Percentiles rank a stretch among this genome's conserved stretches.
Evolutionary conservation across 2,888 invertebrate genomes (phyloP).

Genomic region (Eurytoma californica): DNA sequence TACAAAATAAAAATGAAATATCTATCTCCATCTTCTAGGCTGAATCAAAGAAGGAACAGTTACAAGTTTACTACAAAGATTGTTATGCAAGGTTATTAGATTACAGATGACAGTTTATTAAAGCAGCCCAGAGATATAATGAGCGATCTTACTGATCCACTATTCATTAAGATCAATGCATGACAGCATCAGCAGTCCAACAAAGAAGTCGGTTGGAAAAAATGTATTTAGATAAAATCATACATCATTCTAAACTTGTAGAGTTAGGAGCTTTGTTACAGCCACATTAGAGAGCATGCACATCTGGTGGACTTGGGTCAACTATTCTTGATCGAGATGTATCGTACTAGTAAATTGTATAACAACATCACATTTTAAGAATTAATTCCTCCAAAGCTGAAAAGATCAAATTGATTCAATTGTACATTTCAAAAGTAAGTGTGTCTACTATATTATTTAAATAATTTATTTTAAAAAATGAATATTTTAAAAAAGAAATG

Average conservation of each 20-base stretch:
- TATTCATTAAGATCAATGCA: slow-evolving; percentile 94
- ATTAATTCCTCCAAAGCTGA: slow-evolving; percentile 96
- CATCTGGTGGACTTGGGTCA: slow-evolving; percentile 84
- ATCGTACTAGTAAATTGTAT: slow-evolving; percentile 97
- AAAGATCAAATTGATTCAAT: slow-evolving; percentile 98
- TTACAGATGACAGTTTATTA: slow-evolving; percentile 93
- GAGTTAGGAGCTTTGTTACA: slow-evolving; percentile 95
- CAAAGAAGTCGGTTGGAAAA: slow-evolving; percentile 98
- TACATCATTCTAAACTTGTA: slow-evolving; percentile 91
- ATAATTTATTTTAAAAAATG: not conserved
- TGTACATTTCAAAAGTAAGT: slow-evolving; percentile 96
- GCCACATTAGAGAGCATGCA: slow-evolving; percentile 92
- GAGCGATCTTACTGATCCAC: slow-evolving; percentile 94
- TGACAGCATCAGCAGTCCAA: slow-evolving; percentile 97
- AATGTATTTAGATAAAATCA: slow-evolving; percentile 98
- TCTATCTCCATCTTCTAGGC: slow-evolving; percentile 77
- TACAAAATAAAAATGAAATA: not conserved
- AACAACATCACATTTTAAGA: slow-evolving; percentile 98
- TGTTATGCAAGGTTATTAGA: slow-evolving; percentile 98
- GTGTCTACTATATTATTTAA: not conserved
- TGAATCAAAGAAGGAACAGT: slow-evolving; percentile 93
- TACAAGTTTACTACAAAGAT: slow-evolving; percentile 97
- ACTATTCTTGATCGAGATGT: slow-evolving; percentile 97
- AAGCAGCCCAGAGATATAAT: slow-evolving; percentile 89
- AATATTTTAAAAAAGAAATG: no score